Conservation (phyloP, 1,140 invertebrate species). For the Gryon sp. region DNA sequence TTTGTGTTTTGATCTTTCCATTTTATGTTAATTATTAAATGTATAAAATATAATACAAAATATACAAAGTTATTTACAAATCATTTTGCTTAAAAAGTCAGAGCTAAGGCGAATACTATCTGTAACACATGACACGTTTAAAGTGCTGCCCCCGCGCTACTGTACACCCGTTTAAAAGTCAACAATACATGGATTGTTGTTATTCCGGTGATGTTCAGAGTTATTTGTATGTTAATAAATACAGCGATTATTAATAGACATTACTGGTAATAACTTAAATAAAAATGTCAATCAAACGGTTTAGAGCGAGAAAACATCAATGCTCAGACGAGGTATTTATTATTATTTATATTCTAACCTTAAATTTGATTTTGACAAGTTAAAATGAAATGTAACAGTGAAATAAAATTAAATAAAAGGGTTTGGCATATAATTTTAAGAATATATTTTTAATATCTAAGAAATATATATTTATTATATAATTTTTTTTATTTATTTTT, state of each 20-base stretch:
- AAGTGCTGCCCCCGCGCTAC: conserved; percentile 7
- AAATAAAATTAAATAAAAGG: too few species aligned
- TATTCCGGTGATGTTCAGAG: too few species aligned
- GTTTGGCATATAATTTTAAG: too few species aligned
- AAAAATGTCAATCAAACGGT: too few species aligned
- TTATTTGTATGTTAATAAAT: too few species aligned
- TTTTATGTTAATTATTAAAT: conserved; percentile 4
- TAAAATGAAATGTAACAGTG: too few species aligned
- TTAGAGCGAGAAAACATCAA: conserved; percentile 7
- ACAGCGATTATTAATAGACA: too few species aligned
- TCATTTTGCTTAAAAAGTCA: conserved; percentile 7
- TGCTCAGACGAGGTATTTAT: conserved; percentile 11
- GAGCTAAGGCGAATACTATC: conserved; percentile 11
- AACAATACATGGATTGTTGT: not conserved
- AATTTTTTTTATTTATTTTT: too few species aligned
- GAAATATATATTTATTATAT: too few species aligned
- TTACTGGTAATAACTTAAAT: too few species aligned
- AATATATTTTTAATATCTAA: too few species aligned
- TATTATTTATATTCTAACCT: conserved; percentile 5
- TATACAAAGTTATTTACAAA: conserved; percentile 40
- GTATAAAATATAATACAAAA: conserved; percentile 18
- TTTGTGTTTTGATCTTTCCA: conserved; percentile 33
- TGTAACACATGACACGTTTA: conserved; percentile 7
- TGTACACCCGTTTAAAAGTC: not conserved
- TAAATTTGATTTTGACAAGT: too few species aligned